Conservation (phyloP, 2,113 vertebrate genomes). For the Grus americana region DNA sequence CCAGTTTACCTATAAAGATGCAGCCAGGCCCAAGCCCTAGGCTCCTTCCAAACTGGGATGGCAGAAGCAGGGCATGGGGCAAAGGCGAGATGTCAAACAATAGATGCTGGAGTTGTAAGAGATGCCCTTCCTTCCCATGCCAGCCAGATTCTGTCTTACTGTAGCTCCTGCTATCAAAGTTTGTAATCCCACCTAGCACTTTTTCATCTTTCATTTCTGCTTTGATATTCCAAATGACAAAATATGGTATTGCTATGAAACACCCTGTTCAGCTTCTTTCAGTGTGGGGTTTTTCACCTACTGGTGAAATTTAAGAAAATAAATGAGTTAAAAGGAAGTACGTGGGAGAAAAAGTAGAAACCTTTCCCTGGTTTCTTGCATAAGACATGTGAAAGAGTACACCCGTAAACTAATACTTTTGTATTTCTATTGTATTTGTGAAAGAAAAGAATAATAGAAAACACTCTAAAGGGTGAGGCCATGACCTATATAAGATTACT, state of each 20-base stretch:
- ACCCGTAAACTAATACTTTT: neutral
- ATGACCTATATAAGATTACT: neutral
- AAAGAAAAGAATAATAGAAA: neutral
- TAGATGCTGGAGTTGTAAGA: neutral
- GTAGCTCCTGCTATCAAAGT: neutral
- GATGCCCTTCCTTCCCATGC: neutral
- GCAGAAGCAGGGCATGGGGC: neutral
- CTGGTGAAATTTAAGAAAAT: neutral
- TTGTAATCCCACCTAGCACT: neutral
- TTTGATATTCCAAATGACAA: neutral
- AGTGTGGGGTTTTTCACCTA: neutral
- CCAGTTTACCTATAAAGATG: neutral
- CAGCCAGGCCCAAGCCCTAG: neutral
- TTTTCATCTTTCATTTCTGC: neutral
- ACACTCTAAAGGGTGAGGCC: neutral
- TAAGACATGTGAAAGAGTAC: neutral
- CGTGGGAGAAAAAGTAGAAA: neutral
- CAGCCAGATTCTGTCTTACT: neutral
- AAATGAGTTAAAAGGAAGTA: neutral
- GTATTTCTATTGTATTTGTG: neutral
- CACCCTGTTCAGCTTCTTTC: neutral
- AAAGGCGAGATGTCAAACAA: neutral
- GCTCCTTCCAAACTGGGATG: neutral
- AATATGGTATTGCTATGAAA: neutral
- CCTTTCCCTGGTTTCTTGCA: neutral